Percentiles rank a stretch among this genome's conserved stretches.
Conservation (phyloP, 2,888 invertebrate species). For the Cheiracanthium punctorium region DNA sequence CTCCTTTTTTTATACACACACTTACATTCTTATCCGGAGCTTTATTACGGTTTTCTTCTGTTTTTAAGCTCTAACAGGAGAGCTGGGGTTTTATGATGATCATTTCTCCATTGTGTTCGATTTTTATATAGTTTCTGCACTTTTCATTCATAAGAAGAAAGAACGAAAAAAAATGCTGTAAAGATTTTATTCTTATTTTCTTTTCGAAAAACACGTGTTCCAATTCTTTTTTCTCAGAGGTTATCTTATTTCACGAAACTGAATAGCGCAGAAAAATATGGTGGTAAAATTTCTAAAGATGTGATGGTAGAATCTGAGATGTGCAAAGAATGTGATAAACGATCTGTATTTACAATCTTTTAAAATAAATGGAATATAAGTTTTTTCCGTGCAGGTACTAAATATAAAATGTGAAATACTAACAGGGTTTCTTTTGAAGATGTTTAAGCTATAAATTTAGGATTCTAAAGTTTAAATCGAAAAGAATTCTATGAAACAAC, state of each 20-base stretch:
- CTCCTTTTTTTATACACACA: neutral
- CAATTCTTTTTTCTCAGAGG: neutral
- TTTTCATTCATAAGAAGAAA: neutral
- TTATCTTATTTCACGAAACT: slow-evolving; percentile 1
- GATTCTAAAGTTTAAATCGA: no score
- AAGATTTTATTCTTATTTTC: neutral
- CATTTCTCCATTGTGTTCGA: slow-evolving; percentile 13
- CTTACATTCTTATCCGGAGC: neutral
- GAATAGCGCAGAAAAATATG: slow-evolving; percentile 4
- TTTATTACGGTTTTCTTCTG: neutral
- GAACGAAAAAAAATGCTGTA: neutral
- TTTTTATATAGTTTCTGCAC: neutral
- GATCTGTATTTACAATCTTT: slow-evolving; percentile 12
- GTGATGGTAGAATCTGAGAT: neutral
- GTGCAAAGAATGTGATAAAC: neutral
- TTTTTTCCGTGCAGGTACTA: neutral
- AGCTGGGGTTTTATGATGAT: slow-evolving; percentile 1
- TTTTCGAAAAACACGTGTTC: slow-evolving; percentile 9
- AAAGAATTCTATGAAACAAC: no score
- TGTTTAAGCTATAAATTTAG: neutral
- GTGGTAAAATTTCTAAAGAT: slow-evolving; percentile 1
- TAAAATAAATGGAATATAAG: slow-evolving; percentile 13
- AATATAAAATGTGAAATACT: neutral
- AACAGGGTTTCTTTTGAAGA: neutral
- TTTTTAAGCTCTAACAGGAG: slow-evolving; percentile 20